These are phyloP conservation scores for Drosophila pandora DNA, from an alignment of 1,140 invertebrate genomes.

Conservation along the genomic window DNA sequence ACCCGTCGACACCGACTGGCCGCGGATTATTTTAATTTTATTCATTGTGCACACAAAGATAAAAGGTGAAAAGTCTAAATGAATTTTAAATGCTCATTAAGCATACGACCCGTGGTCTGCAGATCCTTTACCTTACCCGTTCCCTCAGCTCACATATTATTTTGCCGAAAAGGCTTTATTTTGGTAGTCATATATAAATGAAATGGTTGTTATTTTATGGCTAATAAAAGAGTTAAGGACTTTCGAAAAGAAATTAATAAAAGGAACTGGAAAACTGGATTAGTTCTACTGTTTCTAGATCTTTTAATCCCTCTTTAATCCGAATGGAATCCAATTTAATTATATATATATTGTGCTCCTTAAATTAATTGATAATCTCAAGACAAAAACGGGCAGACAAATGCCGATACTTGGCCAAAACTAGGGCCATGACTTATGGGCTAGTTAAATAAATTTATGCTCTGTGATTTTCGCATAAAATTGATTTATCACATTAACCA, in stretches of 20 bases:
- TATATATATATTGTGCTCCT: background rate
- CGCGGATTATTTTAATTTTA: conserved; percentile 80
- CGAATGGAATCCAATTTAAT: background rate
- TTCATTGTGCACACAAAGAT: conserved; percentile 80
- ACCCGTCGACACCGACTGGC: conserved; percentile 39
- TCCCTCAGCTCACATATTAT: conserved; percentile 4
- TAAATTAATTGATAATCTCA: conserved; percentile 42
- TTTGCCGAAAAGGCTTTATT: conserved; percentile 14
- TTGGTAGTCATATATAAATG: background rate
- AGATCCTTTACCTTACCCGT: background rate
- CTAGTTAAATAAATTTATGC: conserved; percentile 82
- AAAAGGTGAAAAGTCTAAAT: conserved; percentile 81
- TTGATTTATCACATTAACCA: conserved; percentile 82
- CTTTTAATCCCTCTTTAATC: background rate
- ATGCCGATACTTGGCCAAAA: conserved; percentile 15
- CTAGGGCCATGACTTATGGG: conserved; percentile 70
- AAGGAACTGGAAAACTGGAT: background rate
- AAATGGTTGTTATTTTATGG: conserved; percentile 2
- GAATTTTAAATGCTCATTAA: conserved; percentile 74
- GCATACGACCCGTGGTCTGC: conserved; percentile 31
- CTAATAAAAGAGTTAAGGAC: background rate
- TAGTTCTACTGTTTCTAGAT: no score
- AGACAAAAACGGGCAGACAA: conserved; percentile 21
- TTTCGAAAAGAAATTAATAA: background rate
- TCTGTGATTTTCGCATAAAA: conserved; percentile 81